Evolutionary conservation across 1,140 invertebrate genomes (phyloP), one percentile per base, ranked within the genome.

Genomic region (Aphis craccivora): DNA sequence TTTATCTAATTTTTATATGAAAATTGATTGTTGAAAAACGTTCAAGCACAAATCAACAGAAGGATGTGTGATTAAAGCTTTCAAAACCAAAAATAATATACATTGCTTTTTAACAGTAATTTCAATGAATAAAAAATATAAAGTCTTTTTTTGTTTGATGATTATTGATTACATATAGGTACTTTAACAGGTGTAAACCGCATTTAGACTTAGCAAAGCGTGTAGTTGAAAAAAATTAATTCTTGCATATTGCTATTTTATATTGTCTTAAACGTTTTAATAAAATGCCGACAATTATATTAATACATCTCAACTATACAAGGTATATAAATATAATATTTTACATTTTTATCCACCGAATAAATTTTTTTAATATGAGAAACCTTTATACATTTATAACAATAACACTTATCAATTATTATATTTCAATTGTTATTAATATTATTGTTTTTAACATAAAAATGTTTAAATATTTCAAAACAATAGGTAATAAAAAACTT

Each of bases 401-500:
- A 86, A 86, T 45, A 86, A 45, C 8, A 40, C 9, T 84, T 30
- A 81, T 37, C 37, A 20, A 43, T 87, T 87, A 87, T n/a, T 45
- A 35, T 87, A 87, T 18, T 87, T 51, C 86, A 87, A 87, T 87
- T 87, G 86, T 87, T 86, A 86, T 86, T 40, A 43, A 14, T 86
- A 22, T 87, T 87, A 87, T 87, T 51, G 4, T 87, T 87, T 87
- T 87, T 40, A 87, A 48, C 45, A 8, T 87, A 87, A 87, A 48
- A 35, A n/a, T n/a, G 30, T 43, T 48, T 30, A 87, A 87, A 48
- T 87, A 87, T 87, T 48, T 48, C 11, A 87, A 87, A 48, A 87
- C 86, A 87, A 87, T 48, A 45, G 86, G 51, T 87, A 87, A 87
- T 51, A 48, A 87, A 87, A 87, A 35, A 18, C 86, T 87, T 87